Percentiles rank a stretch among this genome's conserved stretches.
Evolutionary conservation across 2,888 invertebrate species (phyloP).

Genomic region (Ditula angustiorana): DNA sequence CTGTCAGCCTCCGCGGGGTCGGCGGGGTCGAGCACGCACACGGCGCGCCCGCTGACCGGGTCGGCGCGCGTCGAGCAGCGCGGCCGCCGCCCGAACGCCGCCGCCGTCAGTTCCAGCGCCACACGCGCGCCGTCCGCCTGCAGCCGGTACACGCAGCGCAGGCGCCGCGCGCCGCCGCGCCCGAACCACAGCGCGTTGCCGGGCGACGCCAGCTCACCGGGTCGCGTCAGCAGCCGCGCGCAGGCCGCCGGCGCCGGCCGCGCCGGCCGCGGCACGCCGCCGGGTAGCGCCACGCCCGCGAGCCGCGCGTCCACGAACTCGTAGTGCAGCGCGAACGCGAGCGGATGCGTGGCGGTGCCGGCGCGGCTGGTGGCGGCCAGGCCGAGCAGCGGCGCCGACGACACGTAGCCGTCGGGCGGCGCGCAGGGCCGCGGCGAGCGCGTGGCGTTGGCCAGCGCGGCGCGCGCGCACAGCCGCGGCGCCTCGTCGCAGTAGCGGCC

Average conservation of each 20-base stretch:
- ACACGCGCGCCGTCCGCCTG: constrained; percentile 89
- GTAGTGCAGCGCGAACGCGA: constrained; percentile 90
- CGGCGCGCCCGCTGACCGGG: constrained; percentile 88
- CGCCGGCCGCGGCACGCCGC: constrained; percentile 61
- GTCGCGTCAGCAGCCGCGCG: constrained; percentile 67
- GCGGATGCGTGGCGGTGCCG: constrained; percentile 93
- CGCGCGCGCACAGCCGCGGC: constrained; percentile 93
- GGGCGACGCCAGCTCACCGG: constrained; percentile 88
- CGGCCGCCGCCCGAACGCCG: constrained; percentile 87
- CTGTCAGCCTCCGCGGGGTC: constrained; percentile 47
- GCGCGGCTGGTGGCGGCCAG: constrained; percentile 82
- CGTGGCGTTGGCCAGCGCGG: constrained; percentile 89
- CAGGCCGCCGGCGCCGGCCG: constrained; percentile 68
- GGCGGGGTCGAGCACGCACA: constrained; percentile 59
- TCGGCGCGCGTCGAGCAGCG: constrained; percentile 90
- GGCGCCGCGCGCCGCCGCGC: constrained; percentile 90
- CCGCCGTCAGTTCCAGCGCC: constrained; percentile 88
- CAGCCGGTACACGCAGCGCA: constrained; percentile 92
- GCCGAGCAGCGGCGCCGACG: constrained; percentile 66
- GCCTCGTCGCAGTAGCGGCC: constrained; percentile 91
- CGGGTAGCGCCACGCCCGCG: constrained; percentile 88
- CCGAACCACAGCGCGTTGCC: constrained; percentile 94
- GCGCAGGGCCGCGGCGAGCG: constrained; percentile 92
- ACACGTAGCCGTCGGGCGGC: constrained; percentile 92
- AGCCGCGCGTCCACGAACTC: constrained; percentile 93